Conservation (phyloP, 53 echinoderm and acorn worm species). For the Luidia sarsii region DNA sequence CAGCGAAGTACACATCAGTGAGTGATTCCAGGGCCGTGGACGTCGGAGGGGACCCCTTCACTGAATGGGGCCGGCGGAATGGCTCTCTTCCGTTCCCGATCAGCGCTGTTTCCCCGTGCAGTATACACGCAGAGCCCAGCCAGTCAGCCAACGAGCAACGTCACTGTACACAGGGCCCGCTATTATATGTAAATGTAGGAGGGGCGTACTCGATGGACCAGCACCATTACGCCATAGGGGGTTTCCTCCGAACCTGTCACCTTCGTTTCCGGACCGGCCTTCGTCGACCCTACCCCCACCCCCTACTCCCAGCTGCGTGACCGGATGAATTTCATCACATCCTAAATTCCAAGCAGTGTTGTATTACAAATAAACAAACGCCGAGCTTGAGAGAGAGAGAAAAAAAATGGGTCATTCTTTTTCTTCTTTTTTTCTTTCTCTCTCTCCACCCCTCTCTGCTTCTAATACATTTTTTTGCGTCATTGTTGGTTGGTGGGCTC, state of each 20-base stretch:
- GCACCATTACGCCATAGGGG: slow-evolving; percentile 50
- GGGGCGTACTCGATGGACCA: slow-evolving; percentile 49
- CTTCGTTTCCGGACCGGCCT: slow-evolving; percentile 45
- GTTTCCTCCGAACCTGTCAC: slow-evolving; percentile 43
- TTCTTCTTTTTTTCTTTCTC: too few species aligned
- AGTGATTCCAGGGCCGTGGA: too few species aligned
- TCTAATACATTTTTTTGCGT: too few species aligned
- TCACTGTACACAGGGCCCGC: slow-evolving; percentile 35
- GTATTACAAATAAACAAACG: slow-evolving; percentile 62
- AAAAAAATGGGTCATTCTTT: slow-evolving; percentile 49
- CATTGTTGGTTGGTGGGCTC: too few species aligned
- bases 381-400: too few species aligned
- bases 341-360: slow-evolving; percentile 53
- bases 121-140: too few species aligned
- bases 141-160: too few species aligned
- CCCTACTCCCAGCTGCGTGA: slow-evolving; percentile 41
- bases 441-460: neutral
- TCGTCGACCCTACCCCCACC: slow-evolving; percentile 21
- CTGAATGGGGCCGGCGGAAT: too few species aligned
- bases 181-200: slow-evolving; percentile 57
- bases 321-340: slow-evolving; percentile 61
- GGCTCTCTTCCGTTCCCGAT: too few species aligned
- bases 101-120: too few species aligned
- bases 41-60: too few species aligned
- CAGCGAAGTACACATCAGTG: too few species aligned